Evolutionary conservation across 2,888 invertebrate species (phyloP).

Genomic region (Drosophila paramelanica): DNA sequence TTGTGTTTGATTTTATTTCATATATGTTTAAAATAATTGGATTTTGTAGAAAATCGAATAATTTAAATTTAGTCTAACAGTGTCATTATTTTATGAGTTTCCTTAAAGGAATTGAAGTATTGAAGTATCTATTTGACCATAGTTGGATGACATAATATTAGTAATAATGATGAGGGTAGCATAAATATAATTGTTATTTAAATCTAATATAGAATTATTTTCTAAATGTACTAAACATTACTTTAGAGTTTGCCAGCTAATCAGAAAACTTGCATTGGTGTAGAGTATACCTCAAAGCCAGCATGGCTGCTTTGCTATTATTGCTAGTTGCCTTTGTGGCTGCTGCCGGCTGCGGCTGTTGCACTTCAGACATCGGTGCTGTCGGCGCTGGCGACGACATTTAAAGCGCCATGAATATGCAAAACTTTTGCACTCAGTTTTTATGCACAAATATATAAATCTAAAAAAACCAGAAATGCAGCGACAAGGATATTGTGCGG

Average conservation of each 20-base stretch:
- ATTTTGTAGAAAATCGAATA: too few species aligned
- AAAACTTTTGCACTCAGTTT: constrained; percentile 77
- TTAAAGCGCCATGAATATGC: constrained; percentile 80
- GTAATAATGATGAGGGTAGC: too few species aligned
- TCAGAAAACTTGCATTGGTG: not conserved
- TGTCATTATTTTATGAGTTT: too few species aligned
- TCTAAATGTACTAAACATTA: too few species aligned
- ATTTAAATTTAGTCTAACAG: too few species aligned
- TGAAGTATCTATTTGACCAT: too few species aligned
- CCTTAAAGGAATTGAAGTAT: too few species aligned
- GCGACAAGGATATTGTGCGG: constrained; percentile 43
- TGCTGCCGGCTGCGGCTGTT: constrained; percentile 38
- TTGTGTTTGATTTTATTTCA: too few species aligned
- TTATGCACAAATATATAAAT: constrained; percentile 67
- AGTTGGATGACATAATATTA: too few species aligned
- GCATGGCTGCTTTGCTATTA: constrained; percentile 25
- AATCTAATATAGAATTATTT: too few species aligned
- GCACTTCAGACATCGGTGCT: constrained; percentile 66
- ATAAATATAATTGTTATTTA: too few species aligned
- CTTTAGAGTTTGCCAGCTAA: not conserved
- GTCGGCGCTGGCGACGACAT: constrained; percentile 68
- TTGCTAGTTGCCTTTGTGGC: constrained; percentile 70
- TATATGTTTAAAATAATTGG: too few species aligned
- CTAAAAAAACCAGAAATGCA: constrained; percentile 44
- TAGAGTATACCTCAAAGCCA: constrained; percentile 44